Evolutionary conservation across 2,797 vertebrate species (phyloP), one percentile per base, ranked within the genome.

Genomic region (Hippopotamyrus pictus): DNA sequence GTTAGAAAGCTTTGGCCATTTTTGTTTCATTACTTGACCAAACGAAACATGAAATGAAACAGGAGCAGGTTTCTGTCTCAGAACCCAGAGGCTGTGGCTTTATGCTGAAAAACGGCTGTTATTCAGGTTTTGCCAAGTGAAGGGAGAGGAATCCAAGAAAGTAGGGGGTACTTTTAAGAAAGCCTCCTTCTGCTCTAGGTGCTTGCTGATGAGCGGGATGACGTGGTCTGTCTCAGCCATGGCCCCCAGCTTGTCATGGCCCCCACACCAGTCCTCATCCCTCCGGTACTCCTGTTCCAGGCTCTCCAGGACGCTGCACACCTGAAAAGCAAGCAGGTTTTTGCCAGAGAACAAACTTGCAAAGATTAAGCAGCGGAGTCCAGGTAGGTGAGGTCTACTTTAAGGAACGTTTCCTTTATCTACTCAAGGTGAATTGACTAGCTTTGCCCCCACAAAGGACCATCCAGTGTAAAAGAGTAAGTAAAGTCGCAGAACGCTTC

Each of bases 151-250:
- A 82, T 82, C 76, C 76, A 82, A 82, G 76, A n/a, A 46, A 82
- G 76, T 82, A 2, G 41, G 7, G 37, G 41, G 41, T 88, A 99
- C 98, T 98, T 99, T 99, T 19, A 99, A 97, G 93, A 99, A 99
- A 90, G 98, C 98, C 89, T 99, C 98, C 89, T 99, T 99, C 95
- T 99, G 98, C 92, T 99, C 98, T 96, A 99, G 93, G 91, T 99
- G 98, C 94, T 99, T 99, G 94, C 97, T 98, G 96, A 99, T 99
- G 92, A 99, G 97, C 62, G 98, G 98, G 9, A 98, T 95, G 17
- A 99, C 97, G 0, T 99, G 97, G 91, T 99, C 98, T 17, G 95
- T 95, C 91, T 99, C 98, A 0, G 97, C 95, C 3, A 94, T 94
- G 0, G 96, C 94, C 11, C 97, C 98, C 92, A 98, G 94, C 89